A percentile compares a stretch with the other conserved stretches of the same genome.
phyloP scores from a whole-genome alignment of 1,140 invertebrate species.

The Lordiphosa clarofinis region DNA sequence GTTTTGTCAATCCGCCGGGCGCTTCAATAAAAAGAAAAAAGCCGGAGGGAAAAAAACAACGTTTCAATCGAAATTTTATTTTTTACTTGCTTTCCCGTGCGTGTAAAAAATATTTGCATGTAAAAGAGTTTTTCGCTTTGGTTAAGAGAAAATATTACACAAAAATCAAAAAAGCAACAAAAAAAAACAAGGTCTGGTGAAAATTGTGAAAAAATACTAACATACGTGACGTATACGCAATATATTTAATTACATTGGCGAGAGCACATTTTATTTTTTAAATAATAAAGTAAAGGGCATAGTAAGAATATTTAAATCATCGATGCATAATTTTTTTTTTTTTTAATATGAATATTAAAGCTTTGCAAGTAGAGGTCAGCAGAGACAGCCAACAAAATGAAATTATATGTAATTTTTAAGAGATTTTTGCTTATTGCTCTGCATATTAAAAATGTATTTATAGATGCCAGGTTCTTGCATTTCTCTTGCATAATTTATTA shows the following conservation, averaged over 20 bases:
- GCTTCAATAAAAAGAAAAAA: slow-evolving; percentile 43
- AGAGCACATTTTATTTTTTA: neutral
- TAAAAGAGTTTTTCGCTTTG: slow-evolving; percentile 40
- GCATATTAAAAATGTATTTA: no score
- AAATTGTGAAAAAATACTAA: slow-evolving; percentile 42
- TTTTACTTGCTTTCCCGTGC: slow-evolving; percentile 26
- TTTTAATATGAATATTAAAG: no score
- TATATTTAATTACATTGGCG: slow-evolving; percentile 54
- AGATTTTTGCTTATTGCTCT: no score
- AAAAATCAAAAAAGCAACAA: neutral
- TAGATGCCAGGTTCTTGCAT: no score
- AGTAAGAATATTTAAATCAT: slow-evolving; percentile 3
- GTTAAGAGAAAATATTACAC: slow-evolving; percentile 2
- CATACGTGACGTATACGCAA: slow-evolving; percentile 53
- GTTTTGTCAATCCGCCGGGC: slow-evolving; percentile 58
- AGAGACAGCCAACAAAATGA: no score
- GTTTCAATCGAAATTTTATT: slow-evolving; percentile 44
- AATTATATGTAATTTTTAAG: no score
- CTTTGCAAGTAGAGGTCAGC: no score
- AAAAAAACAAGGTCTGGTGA: slow-evolving; percentile 16
- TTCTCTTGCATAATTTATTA: no score
- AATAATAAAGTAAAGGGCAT: slow-evolving; percentile 7
- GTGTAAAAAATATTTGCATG: slow-evolving; percentile 51
- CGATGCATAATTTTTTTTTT: no score
- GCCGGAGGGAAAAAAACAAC: slow-evolving; percentile 35